Base-by-base conservation (phyloP, 2,113 vertebrate genomes). In the Gymnocephalus cernua region DNA sequence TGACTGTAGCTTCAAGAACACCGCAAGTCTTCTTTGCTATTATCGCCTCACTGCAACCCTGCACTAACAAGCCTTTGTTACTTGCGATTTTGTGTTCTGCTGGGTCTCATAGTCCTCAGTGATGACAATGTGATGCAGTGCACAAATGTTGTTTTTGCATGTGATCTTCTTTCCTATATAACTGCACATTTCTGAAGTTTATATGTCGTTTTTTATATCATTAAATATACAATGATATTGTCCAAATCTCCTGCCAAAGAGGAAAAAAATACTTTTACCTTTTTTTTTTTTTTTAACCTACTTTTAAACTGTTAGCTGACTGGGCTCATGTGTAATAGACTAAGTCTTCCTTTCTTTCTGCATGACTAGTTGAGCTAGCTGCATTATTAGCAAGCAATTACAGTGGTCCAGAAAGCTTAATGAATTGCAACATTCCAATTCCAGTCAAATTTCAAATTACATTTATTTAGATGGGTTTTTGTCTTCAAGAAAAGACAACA, bases 41-140 rank as follows among this genome's bases (percentile, higher is more conserved):
- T 90, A 91, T 77, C 79, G 12, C 76, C 89, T 88, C 91, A 83
- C 82, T 80, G 65, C 82, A 70, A 59, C 50, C 35, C 64, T 38
- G 73, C 48, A 45, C 2, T 62, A 78, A 50, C 61, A 59, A 80
- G 68, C 71, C 53, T 81, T 80, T 79, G 86, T 82, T 77, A 79
- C 41, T 66, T 4, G 29, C 48, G 45, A 58, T 82, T 84, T 48
- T 14, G 0, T 57, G 35, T 61, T 76, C 62, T 64, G 48, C 77
- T 54, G 21, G 13, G 23, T 19, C 48, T 51, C 35, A 61, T 74
- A 7, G 12, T 70, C 58, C 66, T 70, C 45, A 58, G 64, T 63
- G 45, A 13, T 47, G 71, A 21, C 32, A 51, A 29, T 41, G 35
- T 48, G 25, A 3, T 44, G 21, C 51, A 44, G 32, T 45, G 35